Percentiles rank a stretch among this genome's conserved stretches.
These are phyloP conservation scores for Megalopta genalis DNA, from an alignment of 1,140 invertebrate genomes.

Conservation along the genomic window DNA sequence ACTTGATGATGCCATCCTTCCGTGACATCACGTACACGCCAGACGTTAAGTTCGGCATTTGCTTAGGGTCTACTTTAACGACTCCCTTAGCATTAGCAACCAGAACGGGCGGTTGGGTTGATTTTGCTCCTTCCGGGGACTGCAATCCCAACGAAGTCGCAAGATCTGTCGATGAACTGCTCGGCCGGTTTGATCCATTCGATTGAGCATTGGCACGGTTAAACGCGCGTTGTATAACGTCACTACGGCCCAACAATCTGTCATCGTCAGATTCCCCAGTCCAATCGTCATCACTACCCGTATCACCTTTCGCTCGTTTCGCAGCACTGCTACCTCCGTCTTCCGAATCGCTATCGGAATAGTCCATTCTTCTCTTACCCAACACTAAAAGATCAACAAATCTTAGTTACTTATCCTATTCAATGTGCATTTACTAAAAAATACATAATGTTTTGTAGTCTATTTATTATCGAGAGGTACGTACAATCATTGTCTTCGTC, in stretches of 20 bases:
- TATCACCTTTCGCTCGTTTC: slow-evolving; percentile 80
- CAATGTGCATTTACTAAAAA: background rate
- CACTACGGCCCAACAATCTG: slow-evolving; percentile 72
- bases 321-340: slow-evolving; percentile 73
- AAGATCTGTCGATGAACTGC: slow-evolving; percentile 66
- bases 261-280: slow-evolving; percentile 78
- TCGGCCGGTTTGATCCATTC: slow-evolving; percentile 73
- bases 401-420: background rate
- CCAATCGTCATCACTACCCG: slow-evolving; percentile 79
- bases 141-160: slow-evolving; percentile 67
- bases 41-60: slow-evolving; percentile 85
- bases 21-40: slow-evolving; percentile 88
- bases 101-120: slow-evolving; percentile 73
- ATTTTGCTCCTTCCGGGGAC: slow-evolving; percentile 66
- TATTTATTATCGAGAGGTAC: slow-evolving; percentile 23
- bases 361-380: slow-evolving; percentile 75
- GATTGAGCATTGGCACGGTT: slow-evolving; percentile 75
- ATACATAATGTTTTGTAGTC: background rate
- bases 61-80: slow-evolving; percentile 87
- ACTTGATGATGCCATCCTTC: slow-evolving; percentile 85
- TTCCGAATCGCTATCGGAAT: slow-evolving; percentile 80
- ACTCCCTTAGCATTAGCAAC: slow-evolving; percentile 87
- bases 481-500: slow-evolving; percentile 81
- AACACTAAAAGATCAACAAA: slow-evolving; percentile 55
- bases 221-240: slow-evolving; percentile 77